Percentiles rank a stretch among this genome's conserved stretches.
phyloP scores from a whole-genome alignment of 1,140 invertebrate genomes.

The Sinella curviseta region DNA sequence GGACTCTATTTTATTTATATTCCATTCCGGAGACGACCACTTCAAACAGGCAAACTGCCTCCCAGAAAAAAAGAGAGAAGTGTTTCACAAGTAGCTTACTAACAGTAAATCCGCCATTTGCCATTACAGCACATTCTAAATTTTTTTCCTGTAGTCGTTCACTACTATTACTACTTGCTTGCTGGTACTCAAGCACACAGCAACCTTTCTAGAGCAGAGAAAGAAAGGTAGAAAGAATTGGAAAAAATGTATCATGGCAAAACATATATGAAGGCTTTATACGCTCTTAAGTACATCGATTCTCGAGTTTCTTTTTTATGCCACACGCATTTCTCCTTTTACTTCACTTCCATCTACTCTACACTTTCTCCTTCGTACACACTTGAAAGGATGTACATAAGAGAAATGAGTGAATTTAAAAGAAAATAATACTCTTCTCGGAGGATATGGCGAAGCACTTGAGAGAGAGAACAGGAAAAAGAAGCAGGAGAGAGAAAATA shows the following conservation, averaged over 20 bases:
- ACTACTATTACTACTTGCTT: not conserved
- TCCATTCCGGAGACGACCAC: slow-evolving; percentile 13
- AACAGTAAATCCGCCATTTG: slow-evolving; percentile 27
- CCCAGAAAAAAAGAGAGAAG: not conserved
- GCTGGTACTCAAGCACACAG: not conserved
- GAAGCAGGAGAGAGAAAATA: not conserved
- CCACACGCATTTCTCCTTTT: not conserved
- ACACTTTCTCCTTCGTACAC: not conserved
- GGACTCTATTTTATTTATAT: slow-evolving; percentile 24
- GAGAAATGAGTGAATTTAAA: no score
- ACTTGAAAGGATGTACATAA: no score
- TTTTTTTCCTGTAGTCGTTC: not conserved
- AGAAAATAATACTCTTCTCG: no score
- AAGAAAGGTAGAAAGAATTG: no score
- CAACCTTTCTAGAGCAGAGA: no score
- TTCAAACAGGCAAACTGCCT: slow-evolving; percentile 19
- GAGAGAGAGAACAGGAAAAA: no score
- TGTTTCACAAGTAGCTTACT: slow-evolving; percentile 26
- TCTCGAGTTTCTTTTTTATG: no score
- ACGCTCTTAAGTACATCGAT: not conserved
- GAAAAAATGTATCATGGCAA: not conserved
- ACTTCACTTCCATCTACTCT: not conserved
- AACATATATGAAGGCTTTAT: not conserved
- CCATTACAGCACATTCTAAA: slow-evolving; percentile 17
- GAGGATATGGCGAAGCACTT: no score